These are phyloP conservation scores for Luidia sarsii DNA, from an alignment of 53 echinoderm and acorn worm species.

Conservation along the genomic window DNA sequence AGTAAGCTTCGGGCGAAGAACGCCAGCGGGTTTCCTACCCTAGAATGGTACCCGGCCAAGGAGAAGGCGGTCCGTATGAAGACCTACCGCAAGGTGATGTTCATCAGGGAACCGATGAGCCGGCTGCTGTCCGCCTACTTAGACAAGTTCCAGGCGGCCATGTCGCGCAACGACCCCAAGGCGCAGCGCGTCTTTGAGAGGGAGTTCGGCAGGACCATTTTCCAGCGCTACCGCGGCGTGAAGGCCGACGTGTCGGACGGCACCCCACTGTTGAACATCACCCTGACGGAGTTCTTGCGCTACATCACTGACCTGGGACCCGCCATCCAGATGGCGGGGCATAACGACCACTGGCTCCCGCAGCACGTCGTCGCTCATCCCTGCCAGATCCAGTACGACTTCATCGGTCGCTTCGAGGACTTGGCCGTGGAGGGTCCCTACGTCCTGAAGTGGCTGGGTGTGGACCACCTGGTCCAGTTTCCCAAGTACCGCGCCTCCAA, in stretches of 20 bases:
- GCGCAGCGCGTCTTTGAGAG: slow-evolving; percentile 65
- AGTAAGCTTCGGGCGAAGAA: not conserved
- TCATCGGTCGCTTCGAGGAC: too few relatives aligned
- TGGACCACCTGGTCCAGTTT: too few relatives aligned
- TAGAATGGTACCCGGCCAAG: not conserved
- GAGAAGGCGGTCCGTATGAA: slow-evolving; percentile 25
- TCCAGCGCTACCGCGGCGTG: slow-evolving; percentile 42
- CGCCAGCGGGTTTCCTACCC: not conserved
- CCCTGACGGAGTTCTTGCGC: too few relatives aligned
- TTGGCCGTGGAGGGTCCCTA: too few relatives aligned
- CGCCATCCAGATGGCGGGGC: not conserved
- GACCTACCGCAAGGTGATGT: slow-evolving; percentile 65
- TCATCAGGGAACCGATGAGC: slow-evolving; percentile 79
- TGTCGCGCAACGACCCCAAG: not conserved
- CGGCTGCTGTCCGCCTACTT: too few relatives aligned
- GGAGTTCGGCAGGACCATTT: slow-evolving; percentile 46
- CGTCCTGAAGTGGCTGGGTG: too few relatives aligned
- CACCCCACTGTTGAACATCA: too few relatives aligned
- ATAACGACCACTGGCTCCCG: too few relatives aligned
- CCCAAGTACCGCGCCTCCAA: slow-evolving; percentile 63
- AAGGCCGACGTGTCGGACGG: too few relatives aligned
- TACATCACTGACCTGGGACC: too few relatives aligned
- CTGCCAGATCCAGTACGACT: too few relatives aligned
- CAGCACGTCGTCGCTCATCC: too few relatives aligned
- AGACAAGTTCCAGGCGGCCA: slow-evolving; percentile 48